A percentile compares a stretch with the other conserved stretches of the same genome.
Evolutionary conservation across 1,140 invertebrate genomes (phyloP).

Genomic region (Gonioctena quinquepunctata): DNA sequence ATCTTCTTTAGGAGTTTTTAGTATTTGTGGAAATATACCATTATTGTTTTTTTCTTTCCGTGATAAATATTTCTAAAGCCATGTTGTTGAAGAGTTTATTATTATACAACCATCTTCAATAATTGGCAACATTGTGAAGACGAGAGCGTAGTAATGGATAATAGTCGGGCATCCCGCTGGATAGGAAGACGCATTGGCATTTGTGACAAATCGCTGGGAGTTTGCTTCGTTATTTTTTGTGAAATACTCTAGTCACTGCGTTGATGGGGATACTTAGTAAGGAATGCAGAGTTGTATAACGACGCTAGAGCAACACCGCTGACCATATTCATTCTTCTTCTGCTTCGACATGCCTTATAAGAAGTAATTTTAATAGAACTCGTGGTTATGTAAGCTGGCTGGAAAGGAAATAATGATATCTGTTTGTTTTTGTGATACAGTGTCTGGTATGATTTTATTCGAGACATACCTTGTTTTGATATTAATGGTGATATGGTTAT

Average conservation of each 20-base stretch:
- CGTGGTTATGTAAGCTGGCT: not conserved
- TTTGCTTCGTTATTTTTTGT: conserved; percentile 1
- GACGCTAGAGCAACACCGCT: not conserved
- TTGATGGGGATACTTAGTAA: not conserved
- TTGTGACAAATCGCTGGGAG: not conserved
- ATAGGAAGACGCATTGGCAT: not conserved
- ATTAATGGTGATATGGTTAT: no score
- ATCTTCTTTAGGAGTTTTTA: no score
- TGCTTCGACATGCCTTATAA: not conserved
- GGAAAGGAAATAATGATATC: not conserved
- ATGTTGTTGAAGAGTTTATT: no score
- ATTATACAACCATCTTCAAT: not conserved
- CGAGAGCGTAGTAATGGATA: not conserved
- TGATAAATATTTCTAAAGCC: no score
- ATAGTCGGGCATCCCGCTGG: not conserved
- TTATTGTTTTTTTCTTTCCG: no score
- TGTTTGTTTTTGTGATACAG: no score
- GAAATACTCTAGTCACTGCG: not conserved
- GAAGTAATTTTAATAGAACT: not conserved
- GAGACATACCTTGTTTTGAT: no score
- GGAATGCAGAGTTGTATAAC: not conserved
- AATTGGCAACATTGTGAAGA: no score
- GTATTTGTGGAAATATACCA: no score
- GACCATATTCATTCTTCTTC: not conserved
- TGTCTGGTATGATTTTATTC: no score